These are phyloP conservation scores for Ochotona princeps DNA, from an alignment of 2,113 vertebrate species.

Conservation along the genomic window DNA sequence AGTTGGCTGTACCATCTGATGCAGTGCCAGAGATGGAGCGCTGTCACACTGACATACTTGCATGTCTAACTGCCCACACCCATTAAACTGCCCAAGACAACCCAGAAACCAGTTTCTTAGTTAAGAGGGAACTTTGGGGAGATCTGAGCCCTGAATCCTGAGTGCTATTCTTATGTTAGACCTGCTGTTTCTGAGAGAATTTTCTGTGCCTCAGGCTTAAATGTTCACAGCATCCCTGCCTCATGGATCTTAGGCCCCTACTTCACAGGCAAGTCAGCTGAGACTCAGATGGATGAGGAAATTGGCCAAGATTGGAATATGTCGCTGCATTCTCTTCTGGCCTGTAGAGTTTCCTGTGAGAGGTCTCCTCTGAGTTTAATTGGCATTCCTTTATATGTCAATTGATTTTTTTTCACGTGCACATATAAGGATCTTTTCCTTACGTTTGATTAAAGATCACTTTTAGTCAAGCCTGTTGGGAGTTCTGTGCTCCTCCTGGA, in stretches of 20 bases:
- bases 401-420: too few species aligned
- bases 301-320: not conserved
- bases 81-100: not conserved
- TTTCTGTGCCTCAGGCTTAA: not conserved
- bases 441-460: too few species aligned
- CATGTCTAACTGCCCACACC: not conserved
- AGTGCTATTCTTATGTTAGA: not conserved
- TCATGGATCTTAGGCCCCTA: not conserved
- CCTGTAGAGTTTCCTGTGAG: too few species aligned
- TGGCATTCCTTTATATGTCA: too few species aligned
- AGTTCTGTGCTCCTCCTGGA: too few species aligned
- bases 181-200: not conserved
- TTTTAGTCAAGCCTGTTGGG: too few species aligned
- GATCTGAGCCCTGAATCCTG: not conserved
- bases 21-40: not conserved
- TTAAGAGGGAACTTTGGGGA: slow-evolving; percentile 15
- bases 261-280: not conserved
- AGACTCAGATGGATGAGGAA: not conserved
- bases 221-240: not conserved
- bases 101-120: not conserved
- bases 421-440: too few species aligned
- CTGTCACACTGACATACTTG: not conserved
- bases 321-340: too few species aligned
- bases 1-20: not conserved
- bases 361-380: too few species aligned